Evolutionary conservation across 1,140 invertebrate species (phyloP), one percentile per base, ranked within the genome.

Genomic region (Procambarus clarkii): DNA sequence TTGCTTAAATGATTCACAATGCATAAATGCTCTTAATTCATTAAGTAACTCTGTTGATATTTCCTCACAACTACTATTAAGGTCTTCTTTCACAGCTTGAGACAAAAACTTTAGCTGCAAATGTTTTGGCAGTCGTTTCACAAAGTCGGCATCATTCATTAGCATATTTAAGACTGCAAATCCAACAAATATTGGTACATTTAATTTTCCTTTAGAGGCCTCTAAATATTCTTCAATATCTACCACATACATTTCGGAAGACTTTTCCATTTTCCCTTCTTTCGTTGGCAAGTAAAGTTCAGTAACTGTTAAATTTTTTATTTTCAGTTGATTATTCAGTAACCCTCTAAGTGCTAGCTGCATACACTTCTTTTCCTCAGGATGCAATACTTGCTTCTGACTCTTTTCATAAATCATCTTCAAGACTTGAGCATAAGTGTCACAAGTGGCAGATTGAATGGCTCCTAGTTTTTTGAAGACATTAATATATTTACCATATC

Each of bases 231-330:
- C 60, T 45, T 21, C 24, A 71, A 69, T 88, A 44, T 88, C 86
- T 88, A 60, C 86, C 60, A 88, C 86, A 71, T 69, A 88, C 86
- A 88, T 88, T 7, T 81, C 18, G 18, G 78, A 81, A 11, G 86
- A 88, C 7, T 34, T 44, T 15, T 2, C 24, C 11, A 88, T 34
- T 45, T 18, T 81, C 7, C 24, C 24, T 46, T 80, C 60, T 54
- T 9, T 46, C 4, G 88, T 46, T 34, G 80, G 88, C 5, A 90
- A 45, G 64, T 78, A 90, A n/a, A 90, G 44, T 44, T 77, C 69
- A 46, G 44, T 7, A 64, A 60, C 81, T 18, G 54, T 18, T 50
- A 90, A 0, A n/a, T 84, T 21, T 18, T 90, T 76, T 18, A 90
- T 18, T 0, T 81, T 71, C 2, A 64, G 15, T 5, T 18, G 9